Evolutionary conservation across 2,113 vertebrate genomes (phyloP), one percentile per base, ranked within the genome.

Genomic region (Dicaeum eximium): DNA sequence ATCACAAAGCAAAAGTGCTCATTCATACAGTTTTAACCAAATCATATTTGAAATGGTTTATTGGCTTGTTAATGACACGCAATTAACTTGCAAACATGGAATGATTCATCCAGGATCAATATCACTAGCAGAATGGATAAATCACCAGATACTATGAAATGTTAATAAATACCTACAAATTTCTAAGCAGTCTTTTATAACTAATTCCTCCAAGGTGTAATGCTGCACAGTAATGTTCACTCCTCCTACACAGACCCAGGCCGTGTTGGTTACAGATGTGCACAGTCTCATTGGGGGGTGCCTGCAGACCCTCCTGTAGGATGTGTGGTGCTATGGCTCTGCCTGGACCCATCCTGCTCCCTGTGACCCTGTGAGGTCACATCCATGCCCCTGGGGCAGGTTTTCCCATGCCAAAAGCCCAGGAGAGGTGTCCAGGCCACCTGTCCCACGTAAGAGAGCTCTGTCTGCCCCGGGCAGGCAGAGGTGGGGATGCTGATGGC

Each of bases 241-340:
- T 47, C 9, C 3, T 45, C 5, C 8, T 33, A 18, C 13, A 13
- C 7, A 60, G 11, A 9, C 24, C 6, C 3, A 20, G 15, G 11
- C 24, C 1, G 0, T 37, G 7, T 20, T 45, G 6, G n/a, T 60
- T 44, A 24, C 28, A 73, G 27, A 30, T 2, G 0, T 4, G 2
- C 22, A 14, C 1, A 8, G 11, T 66, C 6, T 19, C 10, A 5
- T 0, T 4, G 6, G 12, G 25, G 8, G 21, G 6, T 11, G 6
- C 27, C 61, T 28, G 27, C 57, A 86, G 18, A 61, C 7, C 3
- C 1, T 47, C 9, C 44, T 65, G 24, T 20, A 42, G 67, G 8
- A 23, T 14, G 2, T 7, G 6, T 23, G 19, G 18, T 75, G 11
- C 31, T 73, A 33, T 35, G 50, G 18, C 18, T 65, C 44, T 28